Conservation (phyloP, 2,888 invertebrate species). For the Limenitis camilla region DNA sequence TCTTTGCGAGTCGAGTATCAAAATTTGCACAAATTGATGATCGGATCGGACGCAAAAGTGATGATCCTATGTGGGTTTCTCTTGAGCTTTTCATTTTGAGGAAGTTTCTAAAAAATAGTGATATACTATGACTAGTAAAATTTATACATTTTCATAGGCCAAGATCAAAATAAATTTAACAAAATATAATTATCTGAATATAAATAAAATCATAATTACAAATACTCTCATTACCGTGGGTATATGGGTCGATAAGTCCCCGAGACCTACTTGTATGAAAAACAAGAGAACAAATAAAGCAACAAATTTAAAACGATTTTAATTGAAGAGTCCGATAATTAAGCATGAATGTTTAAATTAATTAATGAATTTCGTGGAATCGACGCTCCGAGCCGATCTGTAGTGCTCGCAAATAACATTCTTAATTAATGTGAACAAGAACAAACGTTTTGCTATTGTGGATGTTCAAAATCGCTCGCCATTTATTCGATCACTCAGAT, state of each 20-base stretch:
- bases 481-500: slow-evolving; percentile 26
- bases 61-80: no score
- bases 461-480: slow-evolving; percentile 44
- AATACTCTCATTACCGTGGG: slow-evolving; percentile 9
- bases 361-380: slow-evolving; percentile 63
- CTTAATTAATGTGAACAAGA: slow-evolving; percentile 61
- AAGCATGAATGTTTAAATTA: slow-evolving; percentile 71
- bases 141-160: no score
- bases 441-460: slow-evolving; percentile 52
- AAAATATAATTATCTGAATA: slow-evolving; percentile 36
- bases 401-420: slow-evolving; percentile 52
- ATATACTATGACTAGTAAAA: no score
- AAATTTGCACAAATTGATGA: background rate
- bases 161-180: slow-evolving; percentile 29
- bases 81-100: no score
- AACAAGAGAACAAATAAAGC: slow-evolving; percentile 48
- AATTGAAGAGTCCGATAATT: slow-evolving; percentile 70
- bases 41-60: slow-evolving; percentile 2
- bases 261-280: slow-evolving; percentile 25
- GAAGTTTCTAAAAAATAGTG: no score
- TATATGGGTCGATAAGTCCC: slow-evolving; percentile 20
- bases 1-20: no score
- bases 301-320: slow-evolving; percentile 63
- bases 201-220: slow-evolving; percentile 36
- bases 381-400: slow-evolving; percentile 34